Evolutionary conservation across 2,888 invertebrate genomes (phyloP).

Genomic region (Tanypteryx hageni): DNA sequence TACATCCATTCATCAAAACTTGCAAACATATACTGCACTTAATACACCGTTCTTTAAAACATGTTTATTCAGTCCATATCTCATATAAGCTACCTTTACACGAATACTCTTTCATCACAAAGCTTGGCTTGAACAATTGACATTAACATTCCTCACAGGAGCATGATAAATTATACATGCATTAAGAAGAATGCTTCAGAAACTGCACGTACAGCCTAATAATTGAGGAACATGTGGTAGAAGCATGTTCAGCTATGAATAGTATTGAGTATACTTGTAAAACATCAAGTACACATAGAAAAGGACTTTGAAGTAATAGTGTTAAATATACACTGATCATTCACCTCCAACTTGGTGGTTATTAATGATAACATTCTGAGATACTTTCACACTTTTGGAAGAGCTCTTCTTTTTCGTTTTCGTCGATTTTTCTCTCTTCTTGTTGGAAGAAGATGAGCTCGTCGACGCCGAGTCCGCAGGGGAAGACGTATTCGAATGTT

Average conservation of each 20-base stretch:
- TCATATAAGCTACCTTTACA: conserved; percentile 29
- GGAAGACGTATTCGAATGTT: conserved; percentile 69
- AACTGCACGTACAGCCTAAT: conserved; percentile 50
- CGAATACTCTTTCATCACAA: conserved; percentile 51
- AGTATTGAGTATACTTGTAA: conserved; percentile 40
- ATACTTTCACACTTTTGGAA: conserved; percentile 66
- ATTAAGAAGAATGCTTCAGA: conserved; percentile 26
- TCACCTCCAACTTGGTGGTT: conserved; percentile 62
- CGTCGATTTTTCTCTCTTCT: conserved; percentile 67
- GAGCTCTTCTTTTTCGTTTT: conserved; percentile 66
- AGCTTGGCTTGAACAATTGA: conserved; percentile 52
- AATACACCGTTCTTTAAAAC: conserved; percentile 20
- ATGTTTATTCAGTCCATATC: conserved; percentile 47
- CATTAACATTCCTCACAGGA: background rate
- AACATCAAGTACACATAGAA: conserved; percentile 42
- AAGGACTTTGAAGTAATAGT: conserved; percentile 3
- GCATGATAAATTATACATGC: conserved; percentile 41
- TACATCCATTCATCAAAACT: conserved; percentile 50
- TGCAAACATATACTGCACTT: conserved; percentile 55
- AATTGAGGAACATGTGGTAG: conserved; percentile 51
- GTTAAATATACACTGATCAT: conserved; percentile 20
- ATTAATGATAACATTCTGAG: conserved; percentile 64
- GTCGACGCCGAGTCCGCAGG: conserved; percentile 70
- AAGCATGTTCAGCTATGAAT: conserved; percentile 50
- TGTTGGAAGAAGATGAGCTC: conserved; percentile 69